These are phyloP conservation scores for Parauchenoglanis punctatus DNA, from an alignment of 2,797 vertebrate genomes.

Conservation along the genomic window DNA sequence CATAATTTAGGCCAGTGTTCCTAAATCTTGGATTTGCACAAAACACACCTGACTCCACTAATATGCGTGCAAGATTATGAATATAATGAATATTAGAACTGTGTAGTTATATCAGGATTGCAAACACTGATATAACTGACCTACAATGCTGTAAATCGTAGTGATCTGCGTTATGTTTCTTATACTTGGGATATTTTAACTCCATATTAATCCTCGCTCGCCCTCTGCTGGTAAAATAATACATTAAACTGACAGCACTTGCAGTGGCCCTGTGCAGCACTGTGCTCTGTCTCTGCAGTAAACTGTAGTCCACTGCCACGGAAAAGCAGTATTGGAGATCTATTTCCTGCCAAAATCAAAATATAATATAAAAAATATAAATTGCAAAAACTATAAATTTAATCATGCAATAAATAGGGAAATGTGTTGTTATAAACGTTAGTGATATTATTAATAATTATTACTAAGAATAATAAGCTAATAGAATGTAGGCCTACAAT, in stretches of 20 bases:
- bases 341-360: background rate
- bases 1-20: background rate
- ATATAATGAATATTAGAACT: background rate
- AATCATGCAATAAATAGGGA: background rate
- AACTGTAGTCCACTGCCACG: no score
- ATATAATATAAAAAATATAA: background rate
- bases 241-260: background rate
- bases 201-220: constrained; percentile 12
- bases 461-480: background rate
- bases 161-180: no score
- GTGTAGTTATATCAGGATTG: background rate
- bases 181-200: background rate
- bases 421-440: background rate
- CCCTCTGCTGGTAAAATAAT: constrained; percentile 25
- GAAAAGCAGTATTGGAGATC: background rate
- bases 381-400: background rate
- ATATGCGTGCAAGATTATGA: background rate
- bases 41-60: background rate
- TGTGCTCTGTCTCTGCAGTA: background rate
- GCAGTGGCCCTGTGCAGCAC: background rate
- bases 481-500: background rate
- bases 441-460: background rate
- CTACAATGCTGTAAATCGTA: background rate
- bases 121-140: background rate
- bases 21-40: background rate